Base-by-base conservation (phyloP, 2,797 vertebrate species). In the Cossypha caffra region DNA sequence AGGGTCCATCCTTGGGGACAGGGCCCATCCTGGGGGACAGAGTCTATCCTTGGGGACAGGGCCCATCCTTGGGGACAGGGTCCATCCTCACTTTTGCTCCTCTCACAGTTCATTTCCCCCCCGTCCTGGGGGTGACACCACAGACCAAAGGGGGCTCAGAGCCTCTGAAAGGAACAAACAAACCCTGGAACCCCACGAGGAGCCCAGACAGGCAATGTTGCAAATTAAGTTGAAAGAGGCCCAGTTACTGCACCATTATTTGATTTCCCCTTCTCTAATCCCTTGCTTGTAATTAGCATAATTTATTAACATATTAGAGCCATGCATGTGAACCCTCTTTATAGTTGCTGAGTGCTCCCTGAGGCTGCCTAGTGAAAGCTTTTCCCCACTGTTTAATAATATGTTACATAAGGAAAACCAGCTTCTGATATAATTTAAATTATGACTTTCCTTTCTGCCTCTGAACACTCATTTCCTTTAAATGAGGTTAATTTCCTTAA, bases 401-500 rank as follows among this genome's bases (percentile, higher is more conserved):
- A 96, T 79, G 25, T 88, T 92, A 87, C 93, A 88, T 92, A 81
- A 29, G 84, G 94, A 96, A 96, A 93, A 87, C 93, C 88, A 94
- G 93, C 95, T 97, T 97, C 95, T 97, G 97, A 97, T 97, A 97
- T 93, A 91, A 96, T 96, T 97, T 97, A 97, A 97, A 97, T 97
- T 96, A 97, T 95, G 90, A 95, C 95, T 96, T 97, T 96, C 93
- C 72, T 96, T 91, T 97, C 79, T 91, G 93, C 93, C 81, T 97
- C 95, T 69, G 92, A 96, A 95, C 91, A 88, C 92, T 92, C 89
- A 88, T 94, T 97, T 97, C 95, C 96, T 96, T 93, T 86, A 71
- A 97, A 76, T 1, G 63, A 85, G 73, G 84, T 96, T 96, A 89
- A 94, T 97, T 97, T 96, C 93, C 97, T 95, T 96, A 96, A 97